Conservation (phyloP, 2,113 vertebrate species). For the Procavia capensis region DNA sequence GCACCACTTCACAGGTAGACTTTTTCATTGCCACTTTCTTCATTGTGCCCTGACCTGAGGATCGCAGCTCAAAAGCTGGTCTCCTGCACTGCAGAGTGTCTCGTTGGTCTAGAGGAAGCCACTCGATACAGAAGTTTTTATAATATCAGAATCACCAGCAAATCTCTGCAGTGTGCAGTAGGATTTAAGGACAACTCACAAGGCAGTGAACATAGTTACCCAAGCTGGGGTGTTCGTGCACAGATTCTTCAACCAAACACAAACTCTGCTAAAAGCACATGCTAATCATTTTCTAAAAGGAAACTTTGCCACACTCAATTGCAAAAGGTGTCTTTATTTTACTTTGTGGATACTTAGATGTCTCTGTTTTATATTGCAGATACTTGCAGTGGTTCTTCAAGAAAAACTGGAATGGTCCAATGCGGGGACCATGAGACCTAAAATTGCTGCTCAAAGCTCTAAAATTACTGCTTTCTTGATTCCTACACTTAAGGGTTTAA, state of each 20-base stretch:
- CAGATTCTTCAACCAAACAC: background rate
- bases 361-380: background rate
- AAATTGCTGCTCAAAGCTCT: background rate
- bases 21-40: background rate
- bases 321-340: background rate
- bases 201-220: background rate
- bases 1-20: background rate
- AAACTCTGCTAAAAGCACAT: background rate
- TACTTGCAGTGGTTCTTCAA: background rate
- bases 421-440: no score
- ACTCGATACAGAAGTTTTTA: background rate
- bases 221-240: background rate
- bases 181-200: background rate
- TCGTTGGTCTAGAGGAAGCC: background rate
- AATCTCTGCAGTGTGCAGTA: background rate
- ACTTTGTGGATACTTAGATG: background rate
- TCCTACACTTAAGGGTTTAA: background rate
- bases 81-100: accelerated
- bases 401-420: background rate
- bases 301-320: background rate
- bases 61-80: background rate
- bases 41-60: background rate
- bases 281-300: background rate
- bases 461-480: background rate
- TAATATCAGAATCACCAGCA: background rate